Percentiles rank a stretch among this genome's conserved stretches.
phyloP scores from a whole-genome alignment of 2,888 invertebrate species.

The Sialis fuliginosa region DNA sequence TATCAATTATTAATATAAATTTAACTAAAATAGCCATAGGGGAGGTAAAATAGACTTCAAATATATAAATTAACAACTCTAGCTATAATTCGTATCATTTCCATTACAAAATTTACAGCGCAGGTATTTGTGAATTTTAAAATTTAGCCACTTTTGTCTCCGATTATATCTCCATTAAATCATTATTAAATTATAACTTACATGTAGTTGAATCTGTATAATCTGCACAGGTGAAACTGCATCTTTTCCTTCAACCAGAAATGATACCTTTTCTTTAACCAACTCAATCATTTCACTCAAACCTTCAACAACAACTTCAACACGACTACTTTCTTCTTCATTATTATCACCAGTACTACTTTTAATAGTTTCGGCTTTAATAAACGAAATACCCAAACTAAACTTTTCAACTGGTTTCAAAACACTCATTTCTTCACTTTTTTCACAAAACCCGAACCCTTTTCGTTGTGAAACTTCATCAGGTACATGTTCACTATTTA shows the following conservation, averaged over 20 bases:
- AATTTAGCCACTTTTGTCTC: too few relatives aligned
- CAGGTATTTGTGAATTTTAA: too few relatives aligned
- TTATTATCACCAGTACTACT: slow-evolving; percentile 8
- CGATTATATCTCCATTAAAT: too few relatives aligned
- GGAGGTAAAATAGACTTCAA: too few relatives aligned
- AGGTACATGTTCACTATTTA: slow-evolving; percentile 8
- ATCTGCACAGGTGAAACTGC: slow-evolving; percentile 36
- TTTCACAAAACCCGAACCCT: slow-evolving; percentile 22
- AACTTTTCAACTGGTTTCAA: slow-evolving; percentile 14
- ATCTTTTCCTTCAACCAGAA: slow-evolving; percentile 35
- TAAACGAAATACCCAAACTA: slow-evolving; percentile 22
- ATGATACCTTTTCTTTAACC: slow-evolving; percentile 36
- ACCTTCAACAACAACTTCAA: slow-evolving; percentile 14
- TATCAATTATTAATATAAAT: too few relatives aligned
- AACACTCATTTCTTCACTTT: slow-evolving; percentile 9
- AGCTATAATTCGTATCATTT: too few relatives aligned
- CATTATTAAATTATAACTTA: slow-evolving; percentile 15
- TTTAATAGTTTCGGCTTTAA: slow-evolving; percentile 21
- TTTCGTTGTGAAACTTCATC: slow-evolving; percentile 16
- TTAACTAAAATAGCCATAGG: too few relatives aligned
- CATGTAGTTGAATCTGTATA: slow-evolving; percentile 42
- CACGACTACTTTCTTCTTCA: slow-evolving; percentile 6
- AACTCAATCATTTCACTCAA: slow-evolving; percentile 25
- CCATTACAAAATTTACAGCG: too few relatives aligned
- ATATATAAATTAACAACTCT: too few relatives aligned